phyloP scores from a whole-genome alignment of 2,888 invertebrate species.

The Tridacna crocea region DNA sequence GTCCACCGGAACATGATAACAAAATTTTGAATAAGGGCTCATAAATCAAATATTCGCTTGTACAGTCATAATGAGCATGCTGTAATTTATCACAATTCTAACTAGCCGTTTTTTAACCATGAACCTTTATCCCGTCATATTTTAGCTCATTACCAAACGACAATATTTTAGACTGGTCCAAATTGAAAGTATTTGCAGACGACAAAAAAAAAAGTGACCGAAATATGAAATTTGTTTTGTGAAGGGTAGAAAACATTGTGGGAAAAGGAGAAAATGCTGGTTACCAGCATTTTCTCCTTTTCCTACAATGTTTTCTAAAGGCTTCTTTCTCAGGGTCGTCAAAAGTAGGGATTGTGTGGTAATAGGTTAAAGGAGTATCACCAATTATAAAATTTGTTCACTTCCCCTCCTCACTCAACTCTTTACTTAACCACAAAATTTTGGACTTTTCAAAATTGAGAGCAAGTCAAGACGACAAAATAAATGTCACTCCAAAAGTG shows the following conservation, averaged over 20 bases:
- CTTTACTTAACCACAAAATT: too few species aligned
- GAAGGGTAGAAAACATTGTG: neutral
- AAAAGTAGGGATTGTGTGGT: neutral
- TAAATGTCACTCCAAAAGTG: too few species aligned
- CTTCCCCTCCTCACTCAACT: too few species aligned
- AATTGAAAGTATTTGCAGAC: too few species aligned
- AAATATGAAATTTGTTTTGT: neutral
- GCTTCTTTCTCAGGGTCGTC: neutral
- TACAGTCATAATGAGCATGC: conserved; percentile 21
- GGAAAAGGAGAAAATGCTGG: neutral
- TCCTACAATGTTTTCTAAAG: neutral
- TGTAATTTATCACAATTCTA: conserved; percentile 18
- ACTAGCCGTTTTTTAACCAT: neutral
- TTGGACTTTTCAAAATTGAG: too few species aligned
- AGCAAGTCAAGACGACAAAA: neutral
- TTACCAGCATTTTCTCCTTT: neutral
- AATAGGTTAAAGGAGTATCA: too few species aligned
- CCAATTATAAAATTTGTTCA: too few species aligned
- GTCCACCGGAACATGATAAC: conserved; percentile 17
- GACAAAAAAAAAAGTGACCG: neutral
- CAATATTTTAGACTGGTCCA: too few species aligned
- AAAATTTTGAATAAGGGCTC: conserved; percentile 15
- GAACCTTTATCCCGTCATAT: too few species aligned
- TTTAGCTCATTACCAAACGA: too few species aligned
- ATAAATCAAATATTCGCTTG: conserved; percentile 18